A percentile compares a stretch with the other conserved stretches of the same genome.
Evolutionary conservation across 1,140 invertebrate genomes (phyloP).

Genomic region (Zaprionus tsacasi): DNA sequence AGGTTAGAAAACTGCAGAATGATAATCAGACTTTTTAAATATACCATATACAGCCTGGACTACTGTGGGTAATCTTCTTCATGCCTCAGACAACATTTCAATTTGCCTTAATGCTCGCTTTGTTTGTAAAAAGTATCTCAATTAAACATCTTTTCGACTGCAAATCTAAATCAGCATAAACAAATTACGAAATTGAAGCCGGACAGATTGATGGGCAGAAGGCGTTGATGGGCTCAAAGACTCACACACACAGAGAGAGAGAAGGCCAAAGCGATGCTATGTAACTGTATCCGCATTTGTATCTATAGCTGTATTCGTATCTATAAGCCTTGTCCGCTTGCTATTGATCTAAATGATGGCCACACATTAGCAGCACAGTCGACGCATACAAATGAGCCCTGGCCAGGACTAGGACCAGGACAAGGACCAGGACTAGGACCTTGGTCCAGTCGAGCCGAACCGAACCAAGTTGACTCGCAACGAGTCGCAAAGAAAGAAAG

Average conservation of each 20-base stretch:
- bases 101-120: constrained; percentile 18
- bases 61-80: background rate
- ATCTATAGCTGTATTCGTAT: constrained; percentile 43
- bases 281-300: constrained; percentile 19
- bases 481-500: constrained; percentile 34
- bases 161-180: constrained; percentile 68
- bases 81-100: background rate
- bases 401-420: background rate
- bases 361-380: constrained; percentile 73
- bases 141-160: constrained; percentile 53
- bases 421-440: background rate
- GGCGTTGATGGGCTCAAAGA: constrained; percentile 40
- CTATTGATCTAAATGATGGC: constrained; percentile 80
- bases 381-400: constrained; percentile 75
- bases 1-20: no score
- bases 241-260: constrained; percentile 6
- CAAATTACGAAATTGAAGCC: constrained; percentile 63
- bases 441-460: constrained; percentile 5
- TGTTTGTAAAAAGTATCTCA: constrained; percentile 57
- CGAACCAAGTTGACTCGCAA: constrained; percentile 26
- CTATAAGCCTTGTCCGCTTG: constrained; percentile 37
- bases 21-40: background rate
- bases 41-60: background rate
- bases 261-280: constrained; percentile 28
- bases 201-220: constrained; percentile 66